These are phyloP conservation scores for Anolis carolinensis DNA, from an alignment of 2,113 vertebrate species.

Conservation along the genomic window DNA sequence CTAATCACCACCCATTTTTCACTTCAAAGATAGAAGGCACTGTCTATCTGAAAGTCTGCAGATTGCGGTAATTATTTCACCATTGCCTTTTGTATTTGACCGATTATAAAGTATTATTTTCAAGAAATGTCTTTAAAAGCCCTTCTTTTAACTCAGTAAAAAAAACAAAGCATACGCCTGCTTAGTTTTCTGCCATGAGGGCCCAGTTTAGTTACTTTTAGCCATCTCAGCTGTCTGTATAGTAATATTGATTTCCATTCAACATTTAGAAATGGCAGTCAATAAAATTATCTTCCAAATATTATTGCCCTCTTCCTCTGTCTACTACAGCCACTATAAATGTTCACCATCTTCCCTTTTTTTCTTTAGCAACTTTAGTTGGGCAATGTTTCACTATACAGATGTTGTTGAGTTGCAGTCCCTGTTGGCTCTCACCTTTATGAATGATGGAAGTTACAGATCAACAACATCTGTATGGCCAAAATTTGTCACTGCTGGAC, in stretches of 20 bases:
- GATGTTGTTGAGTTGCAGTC: too few species aligned
- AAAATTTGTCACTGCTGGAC: too few species aligned
- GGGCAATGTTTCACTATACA: too few species aligned
- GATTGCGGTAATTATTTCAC: constrained; percentile 2
- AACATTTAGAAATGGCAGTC: neutral
- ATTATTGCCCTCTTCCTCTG: neutral
- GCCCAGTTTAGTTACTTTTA: neutral
- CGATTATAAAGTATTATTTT: constrained; percentile 14
- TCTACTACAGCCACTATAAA: neutral
- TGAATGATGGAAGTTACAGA: too few species aligned
- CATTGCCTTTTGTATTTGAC: constrained; percentile 20
- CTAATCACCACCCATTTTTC: constrained; percentile 16
- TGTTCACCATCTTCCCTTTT: neutral
- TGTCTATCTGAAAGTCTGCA: neutral
- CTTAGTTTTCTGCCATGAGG: neutral
- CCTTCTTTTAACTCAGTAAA: neutral
- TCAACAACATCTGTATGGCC: too few species aligned
- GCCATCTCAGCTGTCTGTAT: neutral
- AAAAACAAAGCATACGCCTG: neutral
- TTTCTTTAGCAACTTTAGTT: neutral
- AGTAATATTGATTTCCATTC: neutral
- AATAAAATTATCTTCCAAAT: neutral
- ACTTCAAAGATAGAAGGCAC: constrained; percentile 4
- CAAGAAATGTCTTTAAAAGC: neutral
- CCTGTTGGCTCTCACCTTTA: too few species aligned